A percentile compares a stretch with the other conserved stretches of the same genome.
phyloP scores from a whole-genome alignment of 2,797 vertebrate species.

The Cirrhinus molitorella region DNA sequence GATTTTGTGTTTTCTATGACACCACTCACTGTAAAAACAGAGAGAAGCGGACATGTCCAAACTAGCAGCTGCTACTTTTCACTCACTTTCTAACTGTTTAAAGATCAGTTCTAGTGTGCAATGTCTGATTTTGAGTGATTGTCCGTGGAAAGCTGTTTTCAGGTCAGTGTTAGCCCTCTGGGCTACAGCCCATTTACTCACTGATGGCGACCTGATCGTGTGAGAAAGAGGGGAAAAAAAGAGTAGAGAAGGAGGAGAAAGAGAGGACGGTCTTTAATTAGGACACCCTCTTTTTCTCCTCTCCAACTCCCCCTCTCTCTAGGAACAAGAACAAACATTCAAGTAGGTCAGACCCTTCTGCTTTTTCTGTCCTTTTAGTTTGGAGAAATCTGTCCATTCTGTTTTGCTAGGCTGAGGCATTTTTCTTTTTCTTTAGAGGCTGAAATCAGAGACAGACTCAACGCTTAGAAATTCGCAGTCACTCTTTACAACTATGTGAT shows the following conservation, averaged over 20 bases:
- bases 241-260: background rate
- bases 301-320: conserved; percentile 30
- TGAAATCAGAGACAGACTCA: background rate
- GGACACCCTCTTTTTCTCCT: conserved; percentile 13
- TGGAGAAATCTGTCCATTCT: conserved; percentile 24
- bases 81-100: background rate
- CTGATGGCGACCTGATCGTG: conserved; percentile 70
- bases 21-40: background rate
- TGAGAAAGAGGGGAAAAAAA: conserved; percentile 58
- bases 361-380: conserved; percentile 9
- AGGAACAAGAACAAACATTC: conserved; percentile 53
- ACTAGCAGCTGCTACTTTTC: conserved; percentile 2
- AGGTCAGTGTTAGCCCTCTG: conserved; percentile 64
- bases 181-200: conserved; percentile 71
- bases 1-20: background rate
- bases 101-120: background rate
- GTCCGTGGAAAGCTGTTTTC: conserved; percentile 16
- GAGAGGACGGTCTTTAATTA: conserved; percentile 44
- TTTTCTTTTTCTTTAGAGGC: background rate
- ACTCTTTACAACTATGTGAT: background rate
- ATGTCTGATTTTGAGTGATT: conserved; percentile 1
- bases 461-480: background rate
- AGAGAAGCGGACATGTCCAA: background rate
- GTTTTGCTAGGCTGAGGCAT: conserved; percentile 41
- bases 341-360: conserved; percentile 57